These are phyloP conservation scores for Nycticebus coucang DNA, from an alignment of 2,113 vertebrate species.

Conservation along the genomic window DNA sequence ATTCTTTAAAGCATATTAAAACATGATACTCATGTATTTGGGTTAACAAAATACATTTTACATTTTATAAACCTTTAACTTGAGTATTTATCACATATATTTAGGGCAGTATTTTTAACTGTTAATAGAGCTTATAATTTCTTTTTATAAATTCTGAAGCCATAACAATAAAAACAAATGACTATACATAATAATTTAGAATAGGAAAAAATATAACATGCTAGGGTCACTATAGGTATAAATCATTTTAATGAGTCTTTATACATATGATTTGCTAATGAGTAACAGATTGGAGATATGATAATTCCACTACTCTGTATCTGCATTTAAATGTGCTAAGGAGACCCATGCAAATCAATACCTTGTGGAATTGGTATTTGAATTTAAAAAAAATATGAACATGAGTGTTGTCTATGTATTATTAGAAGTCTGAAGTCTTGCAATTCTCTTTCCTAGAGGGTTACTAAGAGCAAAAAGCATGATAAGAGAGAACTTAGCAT, in stretches of 20 bases:
- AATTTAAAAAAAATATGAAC: conserved; percentile 24
- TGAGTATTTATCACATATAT: conserved; percentile 12
- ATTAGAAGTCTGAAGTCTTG: not conserved
- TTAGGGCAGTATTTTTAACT: conserved; percentile 43
- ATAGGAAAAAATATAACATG: conserved; percentile 38
- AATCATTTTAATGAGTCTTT: conserved; percentile 26
- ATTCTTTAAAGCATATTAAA: conserved; percentile 53
- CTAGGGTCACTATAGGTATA: not conserved
- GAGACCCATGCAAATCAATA: conserved; percentile 32
- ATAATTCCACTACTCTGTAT: conserved; percentile 22
- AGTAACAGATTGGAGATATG: not conserved
- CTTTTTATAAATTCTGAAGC: conserved; percentile 13
- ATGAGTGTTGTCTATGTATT: conserved; percentile 5
- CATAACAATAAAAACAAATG: not conserved
- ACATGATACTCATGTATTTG: not conserved
- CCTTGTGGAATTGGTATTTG: not conserved
- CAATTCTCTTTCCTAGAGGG: not conserved
- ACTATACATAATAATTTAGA: conserved; percentile 54
- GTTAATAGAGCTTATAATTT: not conserved
- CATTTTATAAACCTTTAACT: conserved; percentile 26
- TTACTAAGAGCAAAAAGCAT: not conserved
- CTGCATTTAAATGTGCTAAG: conserved; percentile 37
- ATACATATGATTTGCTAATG: conserved; percentile 46
- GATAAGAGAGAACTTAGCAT: not conserved
- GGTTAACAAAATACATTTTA: conserved; percentile 63